Evolutionary conservation across 2,797 vertebrate genomes (phyloP).

Genomic region (Sebastes cheni): DNA sequence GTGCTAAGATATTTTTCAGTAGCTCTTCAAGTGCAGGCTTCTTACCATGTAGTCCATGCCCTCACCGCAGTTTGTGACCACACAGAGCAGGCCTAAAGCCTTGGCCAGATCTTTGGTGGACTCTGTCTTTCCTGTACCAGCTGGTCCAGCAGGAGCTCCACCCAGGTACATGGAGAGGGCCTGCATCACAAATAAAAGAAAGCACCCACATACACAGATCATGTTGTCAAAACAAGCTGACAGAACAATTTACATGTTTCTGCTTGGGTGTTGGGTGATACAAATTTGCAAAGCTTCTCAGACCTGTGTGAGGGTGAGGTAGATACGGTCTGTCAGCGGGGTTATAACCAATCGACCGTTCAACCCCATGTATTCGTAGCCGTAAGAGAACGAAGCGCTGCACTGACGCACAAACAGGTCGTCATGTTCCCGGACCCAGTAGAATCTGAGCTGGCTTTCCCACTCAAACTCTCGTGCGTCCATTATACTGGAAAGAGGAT

Average conservation of each 20-base stretch:
- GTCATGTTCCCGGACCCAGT: slow-evolving; percentile 89
- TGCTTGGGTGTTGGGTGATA: neutral
- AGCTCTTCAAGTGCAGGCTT: neutral
- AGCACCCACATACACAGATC: slow-evolving; percentile 2
- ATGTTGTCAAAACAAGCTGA: neutral
- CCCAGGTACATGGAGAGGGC: slow-evolving; percentile 99
- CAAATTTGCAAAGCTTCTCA: neutral
- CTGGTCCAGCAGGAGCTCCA: slow-evolving; percentile 94
- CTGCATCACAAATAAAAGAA: slow-evolving; percentile 70
- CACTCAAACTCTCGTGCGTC: slow-evolving; percentile 94
- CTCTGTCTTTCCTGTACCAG: slow-evolving; percentile 97
- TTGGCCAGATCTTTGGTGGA: slow-evolving; percentile 98
- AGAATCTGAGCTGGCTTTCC: slow-evolving; percentile 97
- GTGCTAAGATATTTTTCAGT: neutral
- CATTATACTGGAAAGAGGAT: slow-evolving; percentile 83
- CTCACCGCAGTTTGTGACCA: slow-evolving; percentile 98
- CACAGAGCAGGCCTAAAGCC: slow-evolving; percentile 93
- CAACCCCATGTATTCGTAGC: slow-evolving; percentile 98
- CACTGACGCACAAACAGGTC: slow-evolving; percentile 91
- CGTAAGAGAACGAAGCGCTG: slow-evolving; percentile 91
- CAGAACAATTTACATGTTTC: neutral
- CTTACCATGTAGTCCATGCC: slow-evolving; percentile 98
- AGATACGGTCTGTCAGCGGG: slow-evolving; percentile 95
- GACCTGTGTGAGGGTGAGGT: slow-evolving; percentile 97
- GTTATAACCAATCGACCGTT: slow-evolving; percentile 97